Conservation (phyloP, 2,113 vertebrate genomes). For the Oxyura jamaicensis region DNA sequence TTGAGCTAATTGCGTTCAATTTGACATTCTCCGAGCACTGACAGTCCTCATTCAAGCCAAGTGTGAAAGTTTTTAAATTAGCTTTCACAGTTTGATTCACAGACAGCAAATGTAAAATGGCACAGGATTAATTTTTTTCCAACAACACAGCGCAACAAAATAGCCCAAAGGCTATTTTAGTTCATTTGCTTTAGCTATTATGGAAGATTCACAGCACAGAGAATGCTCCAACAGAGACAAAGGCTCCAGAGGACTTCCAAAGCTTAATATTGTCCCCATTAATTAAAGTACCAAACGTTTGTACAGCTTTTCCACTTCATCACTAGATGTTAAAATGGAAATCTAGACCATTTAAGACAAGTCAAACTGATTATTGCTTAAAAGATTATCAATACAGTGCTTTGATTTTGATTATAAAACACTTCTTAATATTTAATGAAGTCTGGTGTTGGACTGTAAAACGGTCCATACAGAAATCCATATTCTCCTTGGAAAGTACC, state of each 20-base stretch:
- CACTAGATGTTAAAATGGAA: slow-evolving; percentile 35
- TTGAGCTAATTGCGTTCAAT: slow-evolving; percentile 73
- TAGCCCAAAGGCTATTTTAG: slow-evolving; percentile 77
- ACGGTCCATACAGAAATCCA: not conserved
- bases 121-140: slow-evolving; percentile 76
- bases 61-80: slow-evolving; percentile 84
- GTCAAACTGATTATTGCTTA: not conserved
- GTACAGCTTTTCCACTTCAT: slow-evolving; percentile 37
- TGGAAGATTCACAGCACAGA: slow-evolving; percentile 64
- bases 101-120: slow-evolving; percentile 79
- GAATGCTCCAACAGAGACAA: slow-evolving; percentile 46
- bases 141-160: slow-evolving; percentile 61
- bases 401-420: not conserved
- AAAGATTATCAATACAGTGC: not conserved
- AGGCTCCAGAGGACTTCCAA: slow-evolving; percentile 61
- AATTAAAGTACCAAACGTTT: slow-evolving; percentile 45
- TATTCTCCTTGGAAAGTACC: not conserved
- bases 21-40: slow-evolving; percentile 76
- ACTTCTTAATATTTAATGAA: not conserved
- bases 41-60: slow-evolving; percentile 80
- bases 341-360: not conserved
- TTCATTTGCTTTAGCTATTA: slow-evolving; percentile 74
- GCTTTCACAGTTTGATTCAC: slow-evolving; percentile 83
- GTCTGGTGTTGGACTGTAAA: not conserved
- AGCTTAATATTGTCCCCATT: slow-evolving; percentile 57